phyloP scores from a whole-genome alignment of 2,797 vertebrate genomes.

The Trichosurus vulpecula region DNA sequence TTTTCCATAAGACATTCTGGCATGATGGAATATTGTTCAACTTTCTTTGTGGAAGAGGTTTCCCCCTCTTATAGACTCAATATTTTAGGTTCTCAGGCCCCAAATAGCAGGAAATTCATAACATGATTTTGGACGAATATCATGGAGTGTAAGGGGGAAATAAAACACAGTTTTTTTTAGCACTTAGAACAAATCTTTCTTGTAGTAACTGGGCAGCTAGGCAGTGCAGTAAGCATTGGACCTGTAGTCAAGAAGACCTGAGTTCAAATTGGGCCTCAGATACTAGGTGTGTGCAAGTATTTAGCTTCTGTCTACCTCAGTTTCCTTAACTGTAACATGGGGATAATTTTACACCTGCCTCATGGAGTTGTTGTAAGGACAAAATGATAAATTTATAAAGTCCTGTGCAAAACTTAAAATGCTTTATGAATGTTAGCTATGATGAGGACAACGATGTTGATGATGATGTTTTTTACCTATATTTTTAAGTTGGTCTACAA shows the following conservation, averaged over 20 bases:
- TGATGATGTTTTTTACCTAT: neutral
- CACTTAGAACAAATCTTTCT: neutral
- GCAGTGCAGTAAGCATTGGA: neutral
- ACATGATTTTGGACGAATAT: neutral
- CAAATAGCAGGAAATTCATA: neutral
- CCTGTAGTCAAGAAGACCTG: neutral
- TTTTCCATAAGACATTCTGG: neutral
- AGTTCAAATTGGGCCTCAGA: neutral
- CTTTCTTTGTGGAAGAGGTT: neutral
- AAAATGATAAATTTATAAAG: neutral
- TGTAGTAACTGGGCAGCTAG: neutral
- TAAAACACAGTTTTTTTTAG: neutral
- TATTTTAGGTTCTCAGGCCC: neutral
- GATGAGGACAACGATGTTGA: no score
- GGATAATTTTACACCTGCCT: neutral
- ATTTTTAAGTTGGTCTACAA: neutral
- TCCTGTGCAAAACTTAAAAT: neutral
- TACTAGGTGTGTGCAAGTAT: neutral
- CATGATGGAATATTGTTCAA: neutral
- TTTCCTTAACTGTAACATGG: neutral
- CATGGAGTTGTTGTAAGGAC: neutral
- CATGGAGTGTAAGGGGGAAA: neutral
- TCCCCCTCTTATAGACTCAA: neutral
- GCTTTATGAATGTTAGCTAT: neutral
- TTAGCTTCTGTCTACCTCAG: neutral